Evolutionary conservation across 2,888 invertebrate genomes (phyloP).

Genomic region (Troilus luridus): DNA sequence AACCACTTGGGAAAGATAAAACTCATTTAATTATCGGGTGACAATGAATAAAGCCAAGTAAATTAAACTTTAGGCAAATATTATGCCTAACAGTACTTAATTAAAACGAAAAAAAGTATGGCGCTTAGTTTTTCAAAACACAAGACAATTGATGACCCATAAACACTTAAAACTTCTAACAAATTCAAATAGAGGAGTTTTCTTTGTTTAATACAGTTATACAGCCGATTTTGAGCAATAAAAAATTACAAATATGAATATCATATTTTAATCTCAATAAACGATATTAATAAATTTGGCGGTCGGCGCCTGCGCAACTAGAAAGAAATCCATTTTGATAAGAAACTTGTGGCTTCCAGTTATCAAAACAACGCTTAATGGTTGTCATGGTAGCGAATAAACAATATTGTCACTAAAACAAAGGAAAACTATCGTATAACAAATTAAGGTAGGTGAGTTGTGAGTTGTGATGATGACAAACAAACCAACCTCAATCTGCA

Average conservation of each 20-base stretch:
- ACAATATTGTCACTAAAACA: background rate
- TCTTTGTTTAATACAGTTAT: background rate
- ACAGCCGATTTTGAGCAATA: conserved; percentile 11
- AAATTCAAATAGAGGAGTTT: background rate
- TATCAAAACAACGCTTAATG: conserved; percentile 43
- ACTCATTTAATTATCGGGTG: background rate
- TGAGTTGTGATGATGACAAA: background rate
- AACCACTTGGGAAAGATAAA: background rate
- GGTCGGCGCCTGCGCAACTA: conserved; percentile 49
- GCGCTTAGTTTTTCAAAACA: conserved; percentile 33
- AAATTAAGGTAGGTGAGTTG: background rate
- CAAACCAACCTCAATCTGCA: background rate
- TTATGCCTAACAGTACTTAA: background rate
- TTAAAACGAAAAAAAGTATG: conserved; percentile 31
- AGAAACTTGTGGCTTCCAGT: conserved; percentile 50
- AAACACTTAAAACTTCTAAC: background rate
- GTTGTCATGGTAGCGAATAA: conserved; percentile 41
- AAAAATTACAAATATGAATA: conserved; percentile 1
- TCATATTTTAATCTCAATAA: conserved; percentile 39
- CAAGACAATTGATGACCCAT: background rate
- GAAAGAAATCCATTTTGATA: conserved; percentile 46
- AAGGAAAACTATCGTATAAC: background rate
- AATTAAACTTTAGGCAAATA: background rate
- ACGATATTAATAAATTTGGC: conserved; percentile 47
- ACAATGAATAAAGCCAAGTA: background rate